These are phyloP conservation scores for Myodes glareolus DNA, from an alignment of 2,113 vertebrate species.

Conservation along the genomic window DNA sequence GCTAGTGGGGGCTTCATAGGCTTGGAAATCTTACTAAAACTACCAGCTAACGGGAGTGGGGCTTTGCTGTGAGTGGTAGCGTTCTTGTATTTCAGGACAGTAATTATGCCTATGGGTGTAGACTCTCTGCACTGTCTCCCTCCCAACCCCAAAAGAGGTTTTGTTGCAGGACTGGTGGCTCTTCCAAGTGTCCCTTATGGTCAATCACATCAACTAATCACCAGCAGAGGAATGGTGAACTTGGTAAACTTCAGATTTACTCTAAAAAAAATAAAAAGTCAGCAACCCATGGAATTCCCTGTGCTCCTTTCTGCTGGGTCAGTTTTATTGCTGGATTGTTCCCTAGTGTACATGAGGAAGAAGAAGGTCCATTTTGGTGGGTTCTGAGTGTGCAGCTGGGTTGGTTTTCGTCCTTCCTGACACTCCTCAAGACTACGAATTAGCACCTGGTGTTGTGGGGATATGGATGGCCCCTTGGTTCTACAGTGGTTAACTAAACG, in stretches of 20 bases:
- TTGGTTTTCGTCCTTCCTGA: not conserved
- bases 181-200: not conserved
- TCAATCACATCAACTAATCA: conserved; percentile 9
- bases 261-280: conserved; percentile 18
- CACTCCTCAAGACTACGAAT: fast-evolving
- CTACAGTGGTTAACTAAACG: not conserved
- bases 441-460: not conserved
- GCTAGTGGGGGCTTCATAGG: not conserved
- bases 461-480: not conserved
- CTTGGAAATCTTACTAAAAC: not conserved
- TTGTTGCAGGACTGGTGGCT: not conserved
- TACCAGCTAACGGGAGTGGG: not conserved
- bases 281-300: conserved; percentile 39
- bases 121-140: not conserved
- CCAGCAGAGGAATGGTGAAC: not conserved
- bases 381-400: not conserved
- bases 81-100: not conserved
- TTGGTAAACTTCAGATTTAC: conserved; percentile 53
- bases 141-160: not conserved
- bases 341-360: not conserved
- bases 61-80: not conserved
- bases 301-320: conserved; percentile 56
- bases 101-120: not conserved
- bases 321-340: not conserved
- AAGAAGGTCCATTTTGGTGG: conserved; percentile 3